phyloP scores from a whole-genome alignment of 1,140 invertebrate species.

The Meloidogyne exigua region DNA sequence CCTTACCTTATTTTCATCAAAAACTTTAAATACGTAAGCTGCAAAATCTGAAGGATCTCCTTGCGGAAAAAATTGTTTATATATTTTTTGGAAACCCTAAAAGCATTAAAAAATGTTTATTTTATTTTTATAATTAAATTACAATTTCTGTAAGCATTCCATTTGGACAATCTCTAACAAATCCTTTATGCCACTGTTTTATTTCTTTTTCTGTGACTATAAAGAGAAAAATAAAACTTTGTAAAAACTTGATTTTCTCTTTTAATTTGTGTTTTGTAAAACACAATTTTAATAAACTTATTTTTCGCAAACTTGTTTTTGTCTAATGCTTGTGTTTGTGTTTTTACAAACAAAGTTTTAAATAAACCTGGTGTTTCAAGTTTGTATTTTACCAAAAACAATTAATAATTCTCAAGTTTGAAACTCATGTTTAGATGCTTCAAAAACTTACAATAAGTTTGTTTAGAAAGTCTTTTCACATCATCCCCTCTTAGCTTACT shows the following conservation, averaged over 20 bases:
- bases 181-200: constrained; percentile 63
- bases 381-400: too few species aligned
- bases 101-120: neutral
- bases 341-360: neutral
- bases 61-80: constrained; percentile 95
- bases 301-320: neutral
- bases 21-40: constrained; percentile 91
- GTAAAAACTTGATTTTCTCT: neutral
- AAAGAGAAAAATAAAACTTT: constrained; percentile 31
- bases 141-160: constrained; percentile 64
- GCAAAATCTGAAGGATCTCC: constrained; percentile 92
- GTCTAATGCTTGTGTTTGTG: neutral
- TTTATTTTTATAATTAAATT: neutral
- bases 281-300: neutral
- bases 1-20: constrained; percentile 95
- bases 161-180: constrained; percentile 63
- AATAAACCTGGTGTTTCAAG: neutral
- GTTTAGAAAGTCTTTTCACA: constrained; percentile 58
- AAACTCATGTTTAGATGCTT: neutral
- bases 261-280: neutral
- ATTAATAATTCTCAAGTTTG: too few species aligned
- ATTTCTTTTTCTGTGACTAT: constrained; percentile 63
- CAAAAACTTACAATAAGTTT: constrained; percentile 58
- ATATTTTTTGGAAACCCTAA: constrained; percentile 96
- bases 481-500: constrained; percentile 59